Evolutionary conservation across 2,888 invertebrate species (phyloP).

Genomic region (Agrochola macilenta): DNA sequence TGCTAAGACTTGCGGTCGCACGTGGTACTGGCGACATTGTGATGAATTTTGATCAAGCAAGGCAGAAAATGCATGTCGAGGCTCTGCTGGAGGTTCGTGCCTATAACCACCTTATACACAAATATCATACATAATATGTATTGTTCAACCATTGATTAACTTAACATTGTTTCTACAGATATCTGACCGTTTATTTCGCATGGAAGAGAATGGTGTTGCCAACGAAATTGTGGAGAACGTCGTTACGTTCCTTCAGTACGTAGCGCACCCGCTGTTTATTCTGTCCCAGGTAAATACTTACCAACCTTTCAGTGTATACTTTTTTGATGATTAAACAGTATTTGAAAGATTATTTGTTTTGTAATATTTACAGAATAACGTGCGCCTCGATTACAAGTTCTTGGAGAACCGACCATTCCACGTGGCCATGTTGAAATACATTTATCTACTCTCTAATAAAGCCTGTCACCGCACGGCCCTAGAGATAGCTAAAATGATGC

Average conservation of each 20-base stretch:
- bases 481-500: conserved; percentile 95
- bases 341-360: conserved; percentile 6
- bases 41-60: conserved; percentile 51
- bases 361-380: conserved; percentile 69
- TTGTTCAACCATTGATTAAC: not conserved
- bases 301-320: not conserved
- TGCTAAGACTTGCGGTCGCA: conserved; percentile 24
- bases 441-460: conserved; percentile 93
- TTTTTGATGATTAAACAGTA: not conserved
- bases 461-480: conserved; percentile 96
- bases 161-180: conserved; percentile 68
- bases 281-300: conserved; percentile 72
- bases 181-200: conserved; percentile 71
- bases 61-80: conserved; percentile 73
- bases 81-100: conserved; percentile 74
- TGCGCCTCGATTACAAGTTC: conserved; percentile 77
- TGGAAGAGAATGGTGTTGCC: conserved; percentile 73
- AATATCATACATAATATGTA: not conserved
- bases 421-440: conserved; percentile 94
- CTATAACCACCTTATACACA: not conserved
- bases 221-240: conserved; percentile 72
- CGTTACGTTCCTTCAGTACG: conserved; percentile 75
- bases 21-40: not conserved
- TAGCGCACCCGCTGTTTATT: conserved; percentile 76
- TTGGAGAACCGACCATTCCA: conserved; percentile 82